A percentile compares a stretch with the other conserved stretches of the same genome.
Conservation (phyloP, 2,113 vertebrate genomes). For the Anarhynchus alexandrinus region DNA sequence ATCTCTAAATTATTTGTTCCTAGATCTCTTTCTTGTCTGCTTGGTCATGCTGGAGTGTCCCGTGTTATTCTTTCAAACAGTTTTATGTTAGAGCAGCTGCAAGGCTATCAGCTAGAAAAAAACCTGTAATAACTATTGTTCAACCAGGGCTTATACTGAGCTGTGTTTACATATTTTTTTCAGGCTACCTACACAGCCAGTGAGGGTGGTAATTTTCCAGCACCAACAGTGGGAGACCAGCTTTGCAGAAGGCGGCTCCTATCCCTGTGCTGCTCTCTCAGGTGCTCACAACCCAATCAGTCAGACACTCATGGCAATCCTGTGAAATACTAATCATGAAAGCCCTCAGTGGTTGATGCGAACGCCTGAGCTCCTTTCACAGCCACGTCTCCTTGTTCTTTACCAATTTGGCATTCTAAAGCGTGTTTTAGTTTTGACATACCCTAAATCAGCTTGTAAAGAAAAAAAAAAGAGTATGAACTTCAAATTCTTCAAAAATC, state of each 20-base stretch:
- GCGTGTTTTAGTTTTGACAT: not conserved
- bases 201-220: not conserved
- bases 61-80: not conserved
- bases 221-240: not conserved
- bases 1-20: not conserved
- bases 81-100: not conserved
- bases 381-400: not conserved
- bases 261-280: not conserved
- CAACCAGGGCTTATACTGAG: not conserved
- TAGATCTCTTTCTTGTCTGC: not conserved
- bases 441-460: not conserved
- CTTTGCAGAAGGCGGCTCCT: not conserved
- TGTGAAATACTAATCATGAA: not conserved
- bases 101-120: not conserved
- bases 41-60: not conserved
- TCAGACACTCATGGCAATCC: not conserved
- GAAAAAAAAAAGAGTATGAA: not conserved
- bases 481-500: not conserved
- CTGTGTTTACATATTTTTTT: not conserved
- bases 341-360: accelerated
- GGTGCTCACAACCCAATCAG: not conserved
- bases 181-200: not conserved
- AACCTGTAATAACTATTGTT: not conserved
- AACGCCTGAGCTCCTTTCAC: not conserved
- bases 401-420: not conserved